Base-by-base conservation (phyloP, 1,140 invertebrate species). In the Chrysoperla carnea region DNA sequence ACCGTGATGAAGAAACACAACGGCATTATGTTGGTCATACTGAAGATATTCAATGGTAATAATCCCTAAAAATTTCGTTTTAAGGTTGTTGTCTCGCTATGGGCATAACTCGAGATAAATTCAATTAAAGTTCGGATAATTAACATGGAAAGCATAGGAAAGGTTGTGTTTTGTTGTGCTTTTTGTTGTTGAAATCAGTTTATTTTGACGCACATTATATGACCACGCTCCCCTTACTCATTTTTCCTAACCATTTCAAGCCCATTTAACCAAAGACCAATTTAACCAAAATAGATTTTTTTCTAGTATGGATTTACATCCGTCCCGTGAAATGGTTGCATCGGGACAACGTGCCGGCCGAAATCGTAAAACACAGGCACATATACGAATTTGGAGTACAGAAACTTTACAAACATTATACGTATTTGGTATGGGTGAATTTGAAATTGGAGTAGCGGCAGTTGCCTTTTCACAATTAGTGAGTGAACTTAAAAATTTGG, bases 331-430 rank as follows among this genome's bases (percentile, higher is more conserved):
- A 57, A 72, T 91, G 46, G 83, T 94, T 5, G 90, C 89, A 2
- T 89, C 88, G 0, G 90, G 89, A 4, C 91, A 96, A 62, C 73
- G 72, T 49, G 82, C 80, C 0, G 83, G 83, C 0, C 68, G 81
- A 31, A 81, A 83, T 50, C 68, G 82, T 29, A 81, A 85, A 49
- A 82, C 82, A 23, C 81, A 92, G 66, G 87, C 90, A 1, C 90
- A 94, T 56, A 84, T 96, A 7, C 72, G 90, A 31, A 87, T 96
- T 47, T 96, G 91, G 91, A 88, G 88, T 51, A 86, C 86, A 0
- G 84, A 91, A 54, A 91, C 84, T 13, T 64, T 96, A 42, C 78
- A 86, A 53, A 95, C 91, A 0, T 66, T 94, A 6, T 87, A 90
- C 55, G 84, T 94, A 8, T 88, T 93, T 47, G 84, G 88, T 8